Evolutionary conservation across 2,888 invertebrate species (phyloP).

Genomic region (Meganola albula): DNA sequence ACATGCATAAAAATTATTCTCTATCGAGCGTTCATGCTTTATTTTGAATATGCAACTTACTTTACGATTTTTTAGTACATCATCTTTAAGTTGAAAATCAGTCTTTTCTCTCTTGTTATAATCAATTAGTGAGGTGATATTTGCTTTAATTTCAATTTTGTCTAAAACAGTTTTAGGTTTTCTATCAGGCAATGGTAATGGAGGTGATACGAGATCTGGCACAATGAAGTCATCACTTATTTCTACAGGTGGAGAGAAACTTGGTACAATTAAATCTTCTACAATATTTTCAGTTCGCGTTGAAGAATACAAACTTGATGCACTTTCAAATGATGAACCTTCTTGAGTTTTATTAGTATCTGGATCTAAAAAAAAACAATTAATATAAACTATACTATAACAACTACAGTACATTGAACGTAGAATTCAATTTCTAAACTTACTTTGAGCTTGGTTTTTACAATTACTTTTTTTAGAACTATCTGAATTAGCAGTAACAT

Average conservation of each 20-base stretch:
- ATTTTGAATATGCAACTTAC: conserved; percentile 21
- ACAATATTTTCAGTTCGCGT: conserved; percentile 83
- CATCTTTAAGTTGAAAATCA: conserved; percentile 62
- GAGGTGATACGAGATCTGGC: conserved; percentile 63
- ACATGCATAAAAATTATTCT: conserved; percentile 2
- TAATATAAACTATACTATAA: conserved; percentile 6
- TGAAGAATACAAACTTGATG: conserved; percentile 87
- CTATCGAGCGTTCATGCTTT: neutral
- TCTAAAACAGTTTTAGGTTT: conserved; percentile 52
- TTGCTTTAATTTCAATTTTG: conserved; percentile 63
- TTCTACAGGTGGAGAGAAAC: conserved; percentile 78
- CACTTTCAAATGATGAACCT: conserved; percentile 92
- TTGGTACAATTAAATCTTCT: conserved; percentile 81
- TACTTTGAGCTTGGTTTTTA: conserved; percentile 65
- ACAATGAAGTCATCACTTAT: conserved; percentile 70
- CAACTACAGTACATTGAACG: neutral
- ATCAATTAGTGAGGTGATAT: conserved; percentile 52
- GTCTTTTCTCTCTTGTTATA: conserved; percentile 68
- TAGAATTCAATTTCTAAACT: conserved; percentile 26
- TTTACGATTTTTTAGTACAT: conserved; percentile 42
- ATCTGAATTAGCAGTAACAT: conserved; percentile 90
- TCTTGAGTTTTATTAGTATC: conserved; percentile 81
- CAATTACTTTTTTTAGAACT: conserved; percentile 81
- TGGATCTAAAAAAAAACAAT: conserved; percentile 56
- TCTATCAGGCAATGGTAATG: conserved; percentile 64